Base-by-base conservation (phyloP, 2,797 vertebrate genomes). In the Pseudotriccus pelzelni region DNA sequence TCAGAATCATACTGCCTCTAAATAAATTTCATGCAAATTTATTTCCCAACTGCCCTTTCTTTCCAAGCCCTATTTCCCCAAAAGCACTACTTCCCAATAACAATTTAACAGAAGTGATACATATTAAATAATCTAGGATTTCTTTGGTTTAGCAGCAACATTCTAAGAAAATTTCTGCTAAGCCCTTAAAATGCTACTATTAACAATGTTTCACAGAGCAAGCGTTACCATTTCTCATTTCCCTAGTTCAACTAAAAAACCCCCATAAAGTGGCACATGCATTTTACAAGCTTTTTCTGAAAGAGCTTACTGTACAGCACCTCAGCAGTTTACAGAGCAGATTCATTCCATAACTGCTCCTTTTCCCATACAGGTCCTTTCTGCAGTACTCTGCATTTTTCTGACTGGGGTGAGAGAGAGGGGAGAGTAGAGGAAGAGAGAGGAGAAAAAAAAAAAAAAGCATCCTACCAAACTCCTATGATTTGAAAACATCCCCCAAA, bases 261-360 rank as follows among this genome's bases (percentile, higher is more conserved):
- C 1, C 21, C n/a, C n/a, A 36, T 20, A 21, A 66, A 36, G 19
- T 10, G 81, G 60, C 37, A 93, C 43, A 81, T 52, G 70, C 76
- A 79, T 77, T 69, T 94, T 49, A 64, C 6, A 81, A 36, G 32
- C 7, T 81, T 91, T 47, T 84, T 15, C 76, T 94, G 62, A 90
- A 91, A 82, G 73, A 90, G 47, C 67, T 92, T 90, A 92, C 85
- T 88, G 70, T 86, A 87, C 37, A 95, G 68, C 62, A 88, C 49
- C 74, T 52, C 52, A 43, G 59, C 17, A 76, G 44, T 50, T 88
- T 84, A 96, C 47, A 90, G 58, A 67, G 55, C 68, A 95, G 74
- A 92, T 44, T 62, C 32, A 79, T 66, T 90, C 81, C 21, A 0
- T 60, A 77, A 93, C 32, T 69, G 58, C 39, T 88, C 18, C 36